These are phyloP conservation scores for Conus canariensis DNA, from an alignment of 2,888 invertebrate species.

Conservation along the genomic window DNA sequence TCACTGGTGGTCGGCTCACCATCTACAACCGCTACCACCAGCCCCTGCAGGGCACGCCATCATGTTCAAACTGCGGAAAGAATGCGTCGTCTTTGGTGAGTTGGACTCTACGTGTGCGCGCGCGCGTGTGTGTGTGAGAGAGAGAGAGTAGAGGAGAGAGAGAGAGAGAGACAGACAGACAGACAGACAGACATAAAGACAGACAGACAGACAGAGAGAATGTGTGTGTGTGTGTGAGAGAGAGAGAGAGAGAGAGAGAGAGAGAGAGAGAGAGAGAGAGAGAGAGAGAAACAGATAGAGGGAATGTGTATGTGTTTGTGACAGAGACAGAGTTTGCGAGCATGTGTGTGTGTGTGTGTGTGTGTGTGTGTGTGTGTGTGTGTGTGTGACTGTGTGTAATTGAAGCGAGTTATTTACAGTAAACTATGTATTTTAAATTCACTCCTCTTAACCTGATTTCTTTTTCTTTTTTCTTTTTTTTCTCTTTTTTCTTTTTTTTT, in stretches of 20 bases:
- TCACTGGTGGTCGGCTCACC: constrained; percentile 70
- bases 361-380: constrained; percentile 1
- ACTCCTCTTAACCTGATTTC: not conserved
- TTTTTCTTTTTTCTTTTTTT: too few relatives aligned
- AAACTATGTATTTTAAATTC: too few relatives aligned
- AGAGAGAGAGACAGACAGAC: too few relatives aligned
- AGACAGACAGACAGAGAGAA: too few relatives aligned
- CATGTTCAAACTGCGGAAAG: constrained; percentile 71
- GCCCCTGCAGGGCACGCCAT: constrained; percentile 72
- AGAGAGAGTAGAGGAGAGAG: too few relatives aligned
- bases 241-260: not conserved
- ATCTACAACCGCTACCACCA: constrained; percentile 63
- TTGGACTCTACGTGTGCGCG: not conserved
- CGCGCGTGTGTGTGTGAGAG: not conserved
- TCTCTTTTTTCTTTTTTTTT: too few relatives aligned
- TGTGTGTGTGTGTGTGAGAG: not conserved
- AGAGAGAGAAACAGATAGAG: too few relatives aligned
- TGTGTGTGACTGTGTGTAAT: constrained; percentile 1
- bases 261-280: not conserved
- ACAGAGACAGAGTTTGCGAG: too few relatives aligned
- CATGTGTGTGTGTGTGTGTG: not conserved
- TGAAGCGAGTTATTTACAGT: not conserved
- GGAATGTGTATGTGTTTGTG: too few relatives aligned
- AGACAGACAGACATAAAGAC: too few relatives aligned
- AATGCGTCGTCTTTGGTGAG: constrained; percentile 75